Evolutionary conservation across 1,140 invertebrate species (phyloP).

Genomic region (Pseudomyrmex gracilis): DNA sequence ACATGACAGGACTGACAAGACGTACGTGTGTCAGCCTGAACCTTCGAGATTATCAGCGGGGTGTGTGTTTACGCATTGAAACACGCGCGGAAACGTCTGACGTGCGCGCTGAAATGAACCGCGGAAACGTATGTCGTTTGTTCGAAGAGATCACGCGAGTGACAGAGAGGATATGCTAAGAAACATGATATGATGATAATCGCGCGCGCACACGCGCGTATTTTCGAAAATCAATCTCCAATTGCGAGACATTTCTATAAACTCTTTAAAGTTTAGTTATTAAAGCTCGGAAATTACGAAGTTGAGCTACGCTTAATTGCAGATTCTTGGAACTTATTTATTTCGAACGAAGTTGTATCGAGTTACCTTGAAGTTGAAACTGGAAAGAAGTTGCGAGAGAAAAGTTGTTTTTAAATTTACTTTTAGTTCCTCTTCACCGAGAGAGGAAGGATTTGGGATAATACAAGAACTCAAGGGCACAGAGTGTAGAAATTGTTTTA

Average conservation of each 20-base stretch:
- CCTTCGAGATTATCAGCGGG: conserved; percentile 44
- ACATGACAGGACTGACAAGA: conserved; percentile 76
- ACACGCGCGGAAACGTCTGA: conserved; percentile 9
- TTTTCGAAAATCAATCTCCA: not conserved
- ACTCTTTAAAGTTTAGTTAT: not conserved
- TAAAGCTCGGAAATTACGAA: conserved; percentile 11
- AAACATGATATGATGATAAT: not conserved
- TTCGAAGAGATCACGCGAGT: not conserved
- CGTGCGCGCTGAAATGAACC: conserved; percentile 63
- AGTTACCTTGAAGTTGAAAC: conserved; percentile 20
- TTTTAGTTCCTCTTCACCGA: not conserved
- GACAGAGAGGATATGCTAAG: not conserved
- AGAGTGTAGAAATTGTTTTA: not conserved
- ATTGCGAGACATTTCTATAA: no score
- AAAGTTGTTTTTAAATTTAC: conserved; percentile 8
- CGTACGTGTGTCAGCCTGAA: conserved; percentile 36
- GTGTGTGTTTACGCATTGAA: not conserved
- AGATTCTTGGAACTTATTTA: not conserved
- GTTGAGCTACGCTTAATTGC: not conserved
- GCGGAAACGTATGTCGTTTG: conserved; percentile 27
- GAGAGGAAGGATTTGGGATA: not conserved
- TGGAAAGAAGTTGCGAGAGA: not conserved
- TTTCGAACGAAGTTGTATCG: not conserved
- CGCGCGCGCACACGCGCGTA: not conserved
- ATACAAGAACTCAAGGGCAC: not conserved